Conservation (phyloP, 2,888 invertebrate species). For the Thera obeliscata region DNA sequence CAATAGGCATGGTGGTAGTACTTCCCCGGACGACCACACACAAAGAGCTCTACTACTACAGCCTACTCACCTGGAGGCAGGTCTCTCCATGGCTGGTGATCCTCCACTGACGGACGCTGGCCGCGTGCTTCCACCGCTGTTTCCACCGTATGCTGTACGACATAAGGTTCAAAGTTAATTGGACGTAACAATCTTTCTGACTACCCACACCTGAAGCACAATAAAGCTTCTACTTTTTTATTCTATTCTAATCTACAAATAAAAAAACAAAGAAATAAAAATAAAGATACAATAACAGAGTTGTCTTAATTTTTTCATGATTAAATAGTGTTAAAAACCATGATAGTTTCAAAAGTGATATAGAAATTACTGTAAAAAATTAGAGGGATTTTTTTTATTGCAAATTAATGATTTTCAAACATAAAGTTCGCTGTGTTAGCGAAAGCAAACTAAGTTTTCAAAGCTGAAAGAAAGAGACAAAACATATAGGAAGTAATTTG, state of each 20-base stretch:
- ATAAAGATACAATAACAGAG: too few relatives aligned
- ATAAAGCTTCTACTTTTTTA: not conserved
- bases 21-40: too few relatives aligned
- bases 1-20: too few relatives aligned
- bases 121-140: slow-evolving; percentile 54
- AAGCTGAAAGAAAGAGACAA: not conserved
- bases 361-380: too few relatives aligned
- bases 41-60: not conserved
- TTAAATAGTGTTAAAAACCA: too few relatives aligned
- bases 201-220: slow-evolving; percentile 3
- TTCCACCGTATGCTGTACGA: slow-evolving; percentile 67
- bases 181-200: not conserved
- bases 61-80: slow-evolving; percentile 67
- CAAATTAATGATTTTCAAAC: too few relatives aligned
- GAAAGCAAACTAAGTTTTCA: not conserved
- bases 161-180: slow-evolving; percentile 5
- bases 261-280: too few relatives aligned
- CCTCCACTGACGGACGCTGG: slow-evolving; percentile 76
- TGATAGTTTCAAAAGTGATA: too few relatives aligned
- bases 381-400: too few relatives aligned
- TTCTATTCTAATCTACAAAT: too few relatives aligned
- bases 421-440: not conserved
- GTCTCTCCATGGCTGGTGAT: slow-evolving; percentile 73
- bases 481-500: not conserved
- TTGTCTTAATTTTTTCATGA: too few relatives aligned